phyloP scores from a whole-genome alignment of 1,140 invertebrate genomes.

The Drosophila kurseongensis region DNA sequence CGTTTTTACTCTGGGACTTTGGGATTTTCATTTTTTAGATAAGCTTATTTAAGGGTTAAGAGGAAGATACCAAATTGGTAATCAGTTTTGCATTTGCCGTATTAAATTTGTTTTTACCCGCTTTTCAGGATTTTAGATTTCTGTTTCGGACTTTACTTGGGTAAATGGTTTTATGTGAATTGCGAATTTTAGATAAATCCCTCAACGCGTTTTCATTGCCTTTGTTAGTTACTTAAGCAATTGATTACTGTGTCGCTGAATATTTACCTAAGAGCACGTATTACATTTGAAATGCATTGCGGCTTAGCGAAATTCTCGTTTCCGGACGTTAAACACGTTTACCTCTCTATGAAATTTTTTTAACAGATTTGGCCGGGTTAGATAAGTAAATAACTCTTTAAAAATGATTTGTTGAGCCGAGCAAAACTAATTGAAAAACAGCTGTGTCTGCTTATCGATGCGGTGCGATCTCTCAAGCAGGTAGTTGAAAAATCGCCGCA shows the following conservation, averaged over 20 bases:
- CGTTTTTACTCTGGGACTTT: conserved; percentile 23
- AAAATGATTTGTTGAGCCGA: conserved; percentile 18
- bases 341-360: conserved; percentile 8
- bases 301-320: conserved; percentile 32
- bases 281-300: conserved; percentile 30
- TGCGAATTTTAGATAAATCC: neutral
- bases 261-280: conserved; percentile 44
- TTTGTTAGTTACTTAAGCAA: conserved; percentile 12
- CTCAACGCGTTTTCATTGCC: neutral
- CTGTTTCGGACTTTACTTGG: no score
- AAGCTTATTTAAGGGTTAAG: conserved; percentile 3
- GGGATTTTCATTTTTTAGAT: conserved; percentile 25
- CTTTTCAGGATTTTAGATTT: no score
- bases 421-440: conserved; percentile 42
- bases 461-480: conserved; percentile 21
- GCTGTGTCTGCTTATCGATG: conserved; percentile 30
- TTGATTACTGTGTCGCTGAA: conserved; percentile 12
- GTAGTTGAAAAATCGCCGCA: conserved; percentile 31
- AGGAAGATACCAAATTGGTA: conserved; percentile 4
- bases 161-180: neutral
- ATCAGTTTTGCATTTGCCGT: neutral
- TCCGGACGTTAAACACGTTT: conserved; percentile 61
- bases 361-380: conserved; percentile 17
- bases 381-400: conserved; percentile 8
- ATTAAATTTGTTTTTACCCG: no score